These are phyloP conservation scores for Operophtera brumata DNA, from an alignment of 2,888 invertebrate genomes.

Conservation along the genomic window DNA sequence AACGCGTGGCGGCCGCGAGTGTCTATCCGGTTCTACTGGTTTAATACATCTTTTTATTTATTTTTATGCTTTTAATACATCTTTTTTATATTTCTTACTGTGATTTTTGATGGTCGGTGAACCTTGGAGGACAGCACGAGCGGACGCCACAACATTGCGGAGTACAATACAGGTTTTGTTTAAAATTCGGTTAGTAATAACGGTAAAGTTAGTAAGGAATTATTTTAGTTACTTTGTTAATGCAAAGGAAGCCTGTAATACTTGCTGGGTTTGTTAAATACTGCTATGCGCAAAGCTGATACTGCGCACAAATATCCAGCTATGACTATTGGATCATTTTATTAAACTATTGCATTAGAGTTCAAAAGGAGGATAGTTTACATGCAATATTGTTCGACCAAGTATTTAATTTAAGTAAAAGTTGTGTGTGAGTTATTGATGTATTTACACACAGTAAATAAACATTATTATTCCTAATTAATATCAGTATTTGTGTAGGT, in stretches of 20 bases:
- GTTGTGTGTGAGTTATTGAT: not conserved
- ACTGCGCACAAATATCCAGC: not conserved
- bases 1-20: conserved; percentile 67
- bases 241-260: conserved; percentile 11
- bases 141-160: conserved; percentile 77
- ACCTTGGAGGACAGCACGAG: conserved; percentile 60
- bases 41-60: not conserved
- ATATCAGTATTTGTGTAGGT: too few relatives aligned
- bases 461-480: too few relatives aligned
- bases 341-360: not conserved
- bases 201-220: conserved; percentile 11
- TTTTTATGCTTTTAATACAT: not conserved
- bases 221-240: conserved; percentile 8
- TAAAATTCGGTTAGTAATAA: conserved; percentile 12
- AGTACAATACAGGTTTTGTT: conserved; percentile 39
- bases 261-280: not conserved
- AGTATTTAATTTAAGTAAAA: not conserved
- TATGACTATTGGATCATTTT: not conserved
- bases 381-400: conserved; percentile 18
- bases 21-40: conserved; percentile 24
- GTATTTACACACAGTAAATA: not conserved
- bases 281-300: not conserved
- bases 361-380: not conserved
- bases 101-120: conserved; percentile 34
- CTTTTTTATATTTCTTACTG: not conserved